Evolutionary conservation across 2,888 invertebrate genomes (phyloP), one percentile per base, ranked within the genome.

Genomic region (Microctonus aethiopoides): DNA sequence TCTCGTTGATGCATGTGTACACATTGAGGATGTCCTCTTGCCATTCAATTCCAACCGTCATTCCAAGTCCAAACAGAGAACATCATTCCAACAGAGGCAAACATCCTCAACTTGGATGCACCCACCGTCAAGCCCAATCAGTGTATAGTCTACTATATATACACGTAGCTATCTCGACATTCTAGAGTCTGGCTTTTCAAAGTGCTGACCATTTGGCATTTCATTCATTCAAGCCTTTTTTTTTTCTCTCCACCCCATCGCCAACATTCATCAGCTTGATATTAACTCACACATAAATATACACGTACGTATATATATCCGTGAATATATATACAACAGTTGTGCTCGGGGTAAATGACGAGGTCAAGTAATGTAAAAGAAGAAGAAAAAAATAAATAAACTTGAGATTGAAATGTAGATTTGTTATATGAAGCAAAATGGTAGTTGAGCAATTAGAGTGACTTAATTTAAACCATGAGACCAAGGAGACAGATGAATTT

Each of bases 191-290:
- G 41, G 41, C 46, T 41, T 29, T 63, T 41, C 32, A 20, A 6
- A 16, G 6, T 83, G 85, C 84, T 86, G 85, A 86, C 85, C 86
- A 86, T 86, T 86, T 86, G 80, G 82, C 83, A 79, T 82, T 81
- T 86, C 84, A 86, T 86, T 86, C 85, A 67, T 86, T 86, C 85
- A 67, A 36, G 3, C 29, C 39, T 64, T 32, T 29, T 29, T 22
- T 56, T 39, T 56, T n/a, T n/a, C n/a, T 29, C n/a, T 56, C 34
- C 29, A 32, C 64, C 16, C 29, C 0, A 16, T 41, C 51, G 22
- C 20, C 41, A 71, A 74, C 76, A 81, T 82, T 81, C 80, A 16
- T 34, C 20, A 61, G 56, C 26, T 56, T 4, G 11, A 26, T 54
- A 26, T 26, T 6, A 39, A 54, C 52, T 10, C 51, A 24, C 24